Base-by-base conservation (phyloP, 1,140 invertebrate genomes). In the Alviniconcha marisindica region DNA sequence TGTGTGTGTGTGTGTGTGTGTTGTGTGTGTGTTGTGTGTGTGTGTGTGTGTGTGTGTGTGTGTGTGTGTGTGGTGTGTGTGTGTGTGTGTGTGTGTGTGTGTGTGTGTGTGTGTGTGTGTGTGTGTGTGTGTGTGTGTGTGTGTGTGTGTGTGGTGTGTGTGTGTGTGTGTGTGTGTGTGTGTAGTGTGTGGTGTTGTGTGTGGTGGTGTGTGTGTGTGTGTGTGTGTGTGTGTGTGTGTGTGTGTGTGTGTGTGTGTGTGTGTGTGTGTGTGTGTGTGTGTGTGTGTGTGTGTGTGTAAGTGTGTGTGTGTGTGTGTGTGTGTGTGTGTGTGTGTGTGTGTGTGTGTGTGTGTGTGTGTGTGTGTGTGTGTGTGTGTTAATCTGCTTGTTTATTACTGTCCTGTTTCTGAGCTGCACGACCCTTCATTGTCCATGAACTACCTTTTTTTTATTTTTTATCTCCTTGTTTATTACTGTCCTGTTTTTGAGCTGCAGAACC, bases 31-130 rank as follows among this genome's bases (percentile, higher is more conserved):
- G 21, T n/a, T 71, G 28, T 71, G 18, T 51, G 48, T 51, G 21
- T 51, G 48, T 51, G 21, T 51, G 48, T 51, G 21, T 51, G 48
- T 51, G 21, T 51, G 48, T 51, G 21, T 51, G 48, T 51, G 21
- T 51, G 48, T 51, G 21, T 51, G 48, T 51, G 24, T 60, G 21
- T 60, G 28, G 21, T 60, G 28, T 60, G 21, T n/a, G 28, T 60
- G 21, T n/a, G 28, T 60, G 21, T 60, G 28, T 60, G 21, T 60
- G 28, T 60, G 21, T 60, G 28, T 60, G 56, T 60, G 28, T 60
- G 56, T 60, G 56, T 60, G 63, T 66, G 63, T 66, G 63, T 33
- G 1, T 66, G 31, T 66, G 63, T 66, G 1, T 66, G 63, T 66
- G 1, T 66, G 63, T 66, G 31, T 66, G 63, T 66, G 31, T 33